Conservation (phyloP, 2,888 invertebrate genomes). For the Drosophila niveifrons region DNA sequence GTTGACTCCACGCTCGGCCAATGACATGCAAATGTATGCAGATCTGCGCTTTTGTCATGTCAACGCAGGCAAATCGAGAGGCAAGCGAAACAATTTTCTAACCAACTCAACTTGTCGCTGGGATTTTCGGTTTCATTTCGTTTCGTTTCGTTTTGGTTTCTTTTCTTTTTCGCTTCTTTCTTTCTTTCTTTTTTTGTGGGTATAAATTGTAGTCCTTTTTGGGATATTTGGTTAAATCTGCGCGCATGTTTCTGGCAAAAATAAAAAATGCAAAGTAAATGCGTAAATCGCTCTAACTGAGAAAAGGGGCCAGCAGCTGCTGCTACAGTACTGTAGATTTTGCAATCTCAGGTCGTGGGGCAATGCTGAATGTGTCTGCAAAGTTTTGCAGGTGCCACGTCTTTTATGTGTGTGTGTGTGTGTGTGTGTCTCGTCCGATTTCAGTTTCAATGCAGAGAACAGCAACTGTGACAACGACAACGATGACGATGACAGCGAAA, state of each 20-base stretch:
- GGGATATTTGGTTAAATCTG: constrained; percentile 74
- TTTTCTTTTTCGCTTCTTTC: constrained; percentile 22
- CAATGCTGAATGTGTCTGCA: constrained; percentile 74
- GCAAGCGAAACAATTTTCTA: constrained; percentile 66
- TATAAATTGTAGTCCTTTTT: constrained; percentile 64
- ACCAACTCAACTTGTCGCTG: constrained; percentile 68
- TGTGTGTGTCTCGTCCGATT: constrained; percentile 60
- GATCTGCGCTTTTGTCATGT: constrained; percentile 84
- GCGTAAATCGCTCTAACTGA: constrained; percentile 77
- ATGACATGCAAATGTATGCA: constrained; percentile 84
- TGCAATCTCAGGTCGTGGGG: constrained; percentile 24
- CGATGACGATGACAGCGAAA: constrained; percentile 56
- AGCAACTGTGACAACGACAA: constrained; percentile 38
- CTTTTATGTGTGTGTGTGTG: constrained; percentile 51
- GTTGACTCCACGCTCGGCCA: constrained; percentile 48
- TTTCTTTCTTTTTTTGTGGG: constrained; percentile 28
- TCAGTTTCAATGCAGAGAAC: constrained; percentile 62
- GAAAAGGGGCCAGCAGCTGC: constrained; percentile 43
- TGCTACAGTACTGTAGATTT: constrained; percentile 18
- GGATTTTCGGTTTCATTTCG: constrained; percentile 28
- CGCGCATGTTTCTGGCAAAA: constrained; percentile 70
- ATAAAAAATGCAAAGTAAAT: constrained; percentile 82
- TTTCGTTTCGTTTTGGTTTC: constrained; percentile 22
- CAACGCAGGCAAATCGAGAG: constrained; percentile 80
- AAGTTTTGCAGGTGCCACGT: constrained; percentile 76